Conservation (phyloP, 2,797 vertebrate species). For the Balearica regulorum region DNA sequence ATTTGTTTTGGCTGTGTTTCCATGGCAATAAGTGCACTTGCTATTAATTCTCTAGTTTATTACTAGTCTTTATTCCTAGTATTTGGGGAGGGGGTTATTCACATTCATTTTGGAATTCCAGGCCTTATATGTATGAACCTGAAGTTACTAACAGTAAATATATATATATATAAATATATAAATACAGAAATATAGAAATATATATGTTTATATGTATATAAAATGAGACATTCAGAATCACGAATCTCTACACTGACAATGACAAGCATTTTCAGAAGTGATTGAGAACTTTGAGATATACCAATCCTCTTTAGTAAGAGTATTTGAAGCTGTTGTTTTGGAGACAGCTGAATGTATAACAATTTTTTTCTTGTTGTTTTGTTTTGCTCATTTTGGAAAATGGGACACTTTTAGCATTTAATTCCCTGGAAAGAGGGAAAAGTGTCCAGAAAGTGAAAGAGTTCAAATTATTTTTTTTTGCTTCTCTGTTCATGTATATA, state of each 20-base stretch:
- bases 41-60: not conserved
- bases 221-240: not conserved
- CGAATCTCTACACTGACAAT: not conserved
- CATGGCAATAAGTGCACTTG: not conserved
- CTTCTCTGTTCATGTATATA: not conserved
- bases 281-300: not conserved
- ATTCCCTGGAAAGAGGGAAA: not conserved
- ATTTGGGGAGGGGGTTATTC: not conserved
- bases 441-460: not conserved
- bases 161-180: too few relatives aligned
- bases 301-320: fast-evolving
- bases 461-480: not conserved
- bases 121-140: not conserved
- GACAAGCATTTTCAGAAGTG: not conserved
- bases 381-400: not conserved
- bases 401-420: fast-evolving
- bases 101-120: not conserved
- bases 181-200: not conserved
- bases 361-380: not conserved
- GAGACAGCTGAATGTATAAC: not conserved
- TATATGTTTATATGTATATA: too few relatives aligned
- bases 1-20: conserved; percentile 35
- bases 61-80: not conserved
- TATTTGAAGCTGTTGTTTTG: fast-evolving
- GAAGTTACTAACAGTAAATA: not conserved